Conservation (phyloP, 2,888 invertebrate species). For the Leptarthrus brevirostris region DNA sequence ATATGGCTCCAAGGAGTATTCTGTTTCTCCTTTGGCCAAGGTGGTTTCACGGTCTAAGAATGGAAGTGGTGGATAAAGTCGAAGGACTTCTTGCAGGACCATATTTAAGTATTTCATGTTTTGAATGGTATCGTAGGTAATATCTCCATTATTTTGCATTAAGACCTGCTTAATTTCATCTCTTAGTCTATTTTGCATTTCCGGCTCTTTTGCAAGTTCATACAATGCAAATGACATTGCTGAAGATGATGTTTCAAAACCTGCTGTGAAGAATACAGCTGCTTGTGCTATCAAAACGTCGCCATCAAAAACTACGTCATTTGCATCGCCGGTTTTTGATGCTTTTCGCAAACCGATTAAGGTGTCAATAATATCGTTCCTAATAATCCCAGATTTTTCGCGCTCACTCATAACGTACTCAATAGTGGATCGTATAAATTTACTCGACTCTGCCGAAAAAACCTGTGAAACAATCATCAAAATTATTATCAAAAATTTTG, state of each 20-base stretch:
- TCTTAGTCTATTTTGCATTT: conserved; percentile 65
- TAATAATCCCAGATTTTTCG: conserved; percentile 60
- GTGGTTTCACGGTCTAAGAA: conserved; percentile 65
- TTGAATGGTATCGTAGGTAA: conserved; percentile 65
- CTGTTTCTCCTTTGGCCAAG: conserved; percentile 54
- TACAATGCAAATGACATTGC: conserved; percentile 67
- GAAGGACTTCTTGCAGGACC: conserved; percentile 63
- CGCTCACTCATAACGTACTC: conserved; percentile 66
- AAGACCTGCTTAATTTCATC: conserved; percentile 66
- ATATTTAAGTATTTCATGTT: conserved; percentile 68
- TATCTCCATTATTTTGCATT: conserved; percentile 60
- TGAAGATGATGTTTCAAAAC: conserved; percentile 66
- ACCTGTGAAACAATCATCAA: background rate
- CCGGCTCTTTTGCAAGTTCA: conserved; percentile 65
- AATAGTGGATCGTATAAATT: conserved; percentile 65
- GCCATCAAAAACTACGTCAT: conserved; percentile 59
- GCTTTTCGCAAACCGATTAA: conserved; percentile 62
- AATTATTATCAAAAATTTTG: background rate
- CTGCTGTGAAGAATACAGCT: conserved; percentile 65
- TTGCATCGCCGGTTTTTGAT: conserved; percentile 45
- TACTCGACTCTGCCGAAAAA: conserved; percentile 59
- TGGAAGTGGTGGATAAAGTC: conserved; percentile 65
- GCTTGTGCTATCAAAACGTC: conserved; percentile 65
- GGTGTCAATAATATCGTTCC: conserved; percentile 65
- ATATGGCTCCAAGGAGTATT: conserved; percentile 61